These are phyloP conservation scores for Pogonophryne albipinna DNA, from an alignment of 2,797 vertebrate genomes.

Conservation along the genomic window DNA sequence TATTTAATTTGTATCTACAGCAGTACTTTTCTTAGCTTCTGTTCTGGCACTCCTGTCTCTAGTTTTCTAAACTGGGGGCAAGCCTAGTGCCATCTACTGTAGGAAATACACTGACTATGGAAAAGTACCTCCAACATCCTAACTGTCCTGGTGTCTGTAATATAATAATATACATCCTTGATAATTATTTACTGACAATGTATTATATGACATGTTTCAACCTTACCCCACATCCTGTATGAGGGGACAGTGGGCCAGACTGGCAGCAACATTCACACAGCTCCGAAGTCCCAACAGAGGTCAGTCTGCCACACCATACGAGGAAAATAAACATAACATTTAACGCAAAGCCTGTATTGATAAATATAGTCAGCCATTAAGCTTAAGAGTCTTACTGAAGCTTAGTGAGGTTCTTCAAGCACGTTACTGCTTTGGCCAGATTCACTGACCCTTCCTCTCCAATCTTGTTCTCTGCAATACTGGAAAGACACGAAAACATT, in stretches of 20 bases:
- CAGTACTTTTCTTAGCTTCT: no score
- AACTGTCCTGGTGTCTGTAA: background rate
- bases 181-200: no score
- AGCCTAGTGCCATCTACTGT: no score
- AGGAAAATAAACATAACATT: background rate
- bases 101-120: no score
- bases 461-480: conserved; percentile 88
- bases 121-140: no score
- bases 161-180: no score
- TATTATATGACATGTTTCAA: background rate
- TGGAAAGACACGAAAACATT: conserved; percentile 53
- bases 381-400: conserved; percentile 84
- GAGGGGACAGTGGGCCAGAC: conserved; percentile 82
- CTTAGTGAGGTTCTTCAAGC: conserved; percentile 81
- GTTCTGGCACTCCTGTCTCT: no score
- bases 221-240: conserved; percentile 90
- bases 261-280: conserved; percentile 76
- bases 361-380: background rate
- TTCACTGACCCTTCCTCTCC: conserved; percentile 67
- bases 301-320: conserved; percentile 70
- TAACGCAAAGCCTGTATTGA: background rate
- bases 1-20: no score
- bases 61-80: no score
- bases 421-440: conserved; percentile 73
- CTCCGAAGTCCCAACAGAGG: conserved; percentile 83